Evolutionary conservation across 2,113 vertebrate species (phyloP).

Genomic region (Brachyhypopomus gauderio): DNA sequence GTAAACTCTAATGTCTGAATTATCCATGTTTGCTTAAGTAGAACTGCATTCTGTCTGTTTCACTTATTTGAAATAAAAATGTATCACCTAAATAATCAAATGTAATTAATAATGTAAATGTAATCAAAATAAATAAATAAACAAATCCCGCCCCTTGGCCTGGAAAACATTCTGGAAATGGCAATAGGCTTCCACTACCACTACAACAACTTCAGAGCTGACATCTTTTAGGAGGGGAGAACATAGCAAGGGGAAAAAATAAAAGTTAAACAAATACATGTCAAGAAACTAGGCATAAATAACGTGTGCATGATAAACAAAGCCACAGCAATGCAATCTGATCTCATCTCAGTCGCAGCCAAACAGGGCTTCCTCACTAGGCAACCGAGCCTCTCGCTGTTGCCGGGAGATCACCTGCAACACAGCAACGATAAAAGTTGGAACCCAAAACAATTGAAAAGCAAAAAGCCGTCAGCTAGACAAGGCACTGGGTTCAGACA

Average conservation of each 20-base stretch:
- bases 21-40: too few species aligned
- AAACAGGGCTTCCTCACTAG: slow-evolving; percentile 24
- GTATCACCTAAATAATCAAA: neutral
- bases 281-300: neutral
- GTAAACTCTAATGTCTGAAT: too few species aligned
- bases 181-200: too few species aligned
- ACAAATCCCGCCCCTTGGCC: too few species aligned
- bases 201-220: too few species aligned
- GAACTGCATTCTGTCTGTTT: too few species aligned
- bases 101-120: too few species aligned
- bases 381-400: slow-evolving; percentile 56
- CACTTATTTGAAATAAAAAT: neutral
- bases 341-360: slow-evolving; percentile 14
- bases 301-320: slow-evolving; percentile 4
- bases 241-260: too few species aligned
- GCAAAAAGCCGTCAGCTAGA: slow-evolving; percentile 34
- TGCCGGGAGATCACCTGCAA: slow-evolving; percentile 24
- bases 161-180: too few species aligned
- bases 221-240: too few species aligned
- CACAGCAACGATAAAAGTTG: slow-evolving; percentile 30
- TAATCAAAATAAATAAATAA: too few species aligned
- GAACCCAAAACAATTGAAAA: slow-evolving; percentile 53
- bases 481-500: slow-evolving; percentile 20
- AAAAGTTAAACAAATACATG: too few species aligned
- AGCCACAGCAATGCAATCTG: slow-evolving; percentile 1